Base-by-base conservation (phyloP, 64 coral and sea anemone genomes). In the Stichodactyla mertensii region DNA sequence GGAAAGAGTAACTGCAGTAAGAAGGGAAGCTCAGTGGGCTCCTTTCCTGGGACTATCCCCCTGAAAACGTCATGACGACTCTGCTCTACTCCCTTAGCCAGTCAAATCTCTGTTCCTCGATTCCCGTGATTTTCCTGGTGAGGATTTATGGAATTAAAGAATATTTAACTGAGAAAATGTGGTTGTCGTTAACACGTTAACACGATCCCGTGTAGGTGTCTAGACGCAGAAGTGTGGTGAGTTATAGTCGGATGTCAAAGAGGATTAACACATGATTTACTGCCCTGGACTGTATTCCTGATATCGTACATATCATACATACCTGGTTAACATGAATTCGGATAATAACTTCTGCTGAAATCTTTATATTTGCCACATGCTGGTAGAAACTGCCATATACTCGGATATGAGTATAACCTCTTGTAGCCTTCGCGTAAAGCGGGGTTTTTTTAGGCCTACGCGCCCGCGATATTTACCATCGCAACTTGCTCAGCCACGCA, bases 281-380 rank as follows among this genome's bases (percentile, higher is more conserved):
- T 66, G 62, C 62, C 22, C 22, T 66, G 62, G 18, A 7, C 62
- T n/a, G 62, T 66, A 22, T 6, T 66, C 18, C 22, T 66, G 62
- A 66, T 66, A 66, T 66, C 62, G 62, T n/a, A 66, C 62, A 66
- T 66, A 66, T 66, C 19, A 66, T 66, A n/a, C 62, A 66, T 66
- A n/a, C 62, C 62, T 66, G 62, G 62, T 0, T n/a, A 66, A 66
- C 7, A 66, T 7, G 9, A 7, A 66, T 66, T 20, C 62, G 20
- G 19, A 18, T 66, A 66, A 66, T 66, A 66, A 18, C 62, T 66
- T 66, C 19, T n/a, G 5, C 0, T 22, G 22, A 18, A 66, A 66
- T 22, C 62, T 66, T 20, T n/a, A 11, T 7, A 31, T 31, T 66
- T 66, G 19, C 19, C 62, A 66, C 18, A 66, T 66, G 62, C 11